phyloP scores from a whole-genome alignment of 37 sponge, comb jelly and placozoan genomes.

The Cliona cf. orientalis region DNA sequence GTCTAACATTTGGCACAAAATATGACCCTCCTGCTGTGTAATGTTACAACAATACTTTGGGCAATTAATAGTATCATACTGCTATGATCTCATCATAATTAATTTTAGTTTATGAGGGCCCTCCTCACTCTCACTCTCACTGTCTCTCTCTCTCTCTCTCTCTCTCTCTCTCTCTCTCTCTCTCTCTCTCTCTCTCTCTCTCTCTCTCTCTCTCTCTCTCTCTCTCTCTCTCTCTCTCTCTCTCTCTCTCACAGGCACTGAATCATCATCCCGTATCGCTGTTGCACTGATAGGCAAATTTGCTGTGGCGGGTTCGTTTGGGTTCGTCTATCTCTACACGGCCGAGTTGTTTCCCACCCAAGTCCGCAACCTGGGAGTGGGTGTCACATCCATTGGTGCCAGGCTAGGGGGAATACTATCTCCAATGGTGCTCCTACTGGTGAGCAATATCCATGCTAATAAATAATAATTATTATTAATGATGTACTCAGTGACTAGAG shows the following conservation, averaged over 20 bases:
- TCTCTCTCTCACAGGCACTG: conserved; percentile 8
- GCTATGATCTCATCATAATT: no score
- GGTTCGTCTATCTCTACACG: conserved; percentile 54
- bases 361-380: conserved; percentile 65
- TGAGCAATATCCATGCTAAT: conserved; percentile 33
- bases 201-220: conserved; percentile 35
- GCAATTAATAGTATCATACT: no score
- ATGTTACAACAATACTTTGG: no score
- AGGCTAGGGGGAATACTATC: conserved; percentile 52
- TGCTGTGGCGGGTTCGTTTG: conserved; percentile 62
- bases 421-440: conserved; percentile 56
- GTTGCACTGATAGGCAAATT: conserved; percentile 65
- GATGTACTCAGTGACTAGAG: no score
- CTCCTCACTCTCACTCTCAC: not conserved
- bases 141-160: conserved; percentile 6
- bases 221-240: not conserved
- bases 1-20: no score
- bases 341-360: conserved; percentile 80
- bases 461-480: no score
- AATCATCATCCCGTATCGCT: no score
- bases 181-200: not conserved
- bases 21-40: no score
- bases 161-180: not conserved
- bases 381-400: conserved; percentile 32
- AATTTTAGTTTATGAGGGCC: no score